Base-by-base conservation (phyloP, 2,113 vertebrate species). In the Lichenostomus cassidix region DNA sequence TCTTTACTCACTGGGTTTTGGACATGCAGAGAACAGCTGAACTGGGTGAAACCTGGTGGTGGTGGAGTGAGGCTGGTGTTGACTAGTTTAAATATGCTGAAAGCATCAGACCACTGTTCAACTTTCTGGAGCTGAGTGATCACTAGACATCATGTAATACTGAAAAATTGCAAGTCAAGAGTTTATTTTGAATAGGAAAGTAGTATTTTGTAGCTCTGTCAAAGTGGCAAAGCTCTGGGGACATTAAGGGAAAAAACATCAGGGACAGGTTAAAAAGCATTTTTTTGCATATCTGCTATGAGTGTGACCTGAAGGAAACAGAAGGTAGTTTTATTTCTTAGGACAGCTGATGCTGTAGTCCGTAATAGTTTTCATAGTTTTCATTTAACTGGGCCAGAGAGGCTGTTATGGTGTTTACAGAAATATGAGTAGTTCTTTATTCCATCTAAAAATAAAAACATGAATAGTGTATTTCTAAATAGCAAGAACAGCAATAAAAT, bases 391-490 rank as follows among this genome's bases (percentile, higher is more conserved):
- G 52, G 7, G 20, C 9, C 44, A 65, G 55, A 60, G 59, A 28
- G n/a, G 5, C 35, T 3, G 2, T 65, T 81, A 46, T 37, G 17
- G 37, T 86, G n/a, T 55, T 64, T 73, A 31, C 4, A 91, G 64
- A 81, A 92, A 39, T 84, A 59, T 3, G 22, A 90, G 25, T 55
- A 84, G 27, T 63, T 63, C 29, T 75, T 87, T 15, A 81, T 67
- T 92, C 52, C 58, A 78, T 77, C 50, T 89, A 87, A 87, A 94
- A 92, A 80, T 77, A 92, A 83, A 55, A n/a, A 24, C 10, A 59
- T 55, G 18, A 49, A 15, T 58, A 74, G 18, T 28, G 7, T 78
- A 22, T 60, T 94, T 87, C 69, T 84, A 52, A 87, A 69, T 37
- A 77, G 41, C 59, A 91, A 49, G 62, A 82, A 56, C 42, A 84